These are phyloP conservation scores for Lamprotornis superbus DNA, from an alignment of 2,113 vertebrate genomes.

Conservation along the genomic window DNA sequence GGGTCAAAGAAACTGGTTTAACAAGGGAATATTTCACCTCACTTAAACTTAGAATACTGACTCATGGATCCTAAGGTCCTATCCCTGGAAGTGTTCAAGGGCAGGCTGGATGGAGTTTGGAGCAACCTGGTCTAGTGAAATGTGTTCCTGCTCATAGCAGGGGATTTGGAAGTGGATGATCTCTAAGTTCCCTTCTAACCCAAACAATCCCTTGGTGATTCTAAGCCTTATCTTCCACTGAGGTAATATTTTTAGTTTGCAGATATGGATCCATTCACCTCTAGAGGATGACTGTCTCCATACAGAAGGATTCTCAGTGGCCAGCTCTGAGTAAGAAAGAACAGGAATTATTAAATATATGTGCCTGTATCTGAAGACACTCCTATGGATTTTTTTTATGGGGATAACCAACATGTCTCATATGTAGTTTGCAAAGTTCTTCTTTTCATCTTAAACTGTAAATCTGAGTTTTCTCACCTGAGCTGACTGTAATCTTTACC, in stretches of 20 bases:
- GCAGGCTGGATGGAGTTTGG: background rate
- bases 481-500: background rate
- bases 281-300: background rate
- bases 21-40: background rate
- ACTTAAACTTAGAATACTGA: background rate
- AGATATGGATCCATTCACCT: background rate
- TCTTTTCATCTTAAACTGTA: background rate
- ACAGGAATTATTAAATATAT: background rate
- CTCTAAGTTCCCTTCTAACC: background rate
- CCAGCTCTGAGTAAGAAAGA: background rate
- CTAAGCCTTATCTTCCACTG: background rate
- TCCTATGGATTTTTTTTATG: background rate
- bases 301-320: background rate
- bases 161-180: no score
- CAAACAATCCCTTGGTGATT: background rate
- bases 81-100: background rate
- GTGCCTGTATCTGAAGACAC: background rate
- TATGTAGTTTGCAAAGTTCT: background rate
- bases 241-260: background rate
- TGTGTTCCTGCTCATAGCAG: background rate
- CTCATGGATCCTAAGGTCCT: background rate
- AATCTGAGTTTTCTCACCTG: background rate
- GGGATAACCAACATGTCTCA: fast-evolving
- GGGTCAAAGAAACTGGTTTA: background rate
- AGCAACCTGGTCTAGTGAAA: background rate